These are phyloP conservation scores for Megaceryle alcyon DNA, from an alignment of 2,797 vertebrate genomes.

Conservation along the genomic window DNA sequence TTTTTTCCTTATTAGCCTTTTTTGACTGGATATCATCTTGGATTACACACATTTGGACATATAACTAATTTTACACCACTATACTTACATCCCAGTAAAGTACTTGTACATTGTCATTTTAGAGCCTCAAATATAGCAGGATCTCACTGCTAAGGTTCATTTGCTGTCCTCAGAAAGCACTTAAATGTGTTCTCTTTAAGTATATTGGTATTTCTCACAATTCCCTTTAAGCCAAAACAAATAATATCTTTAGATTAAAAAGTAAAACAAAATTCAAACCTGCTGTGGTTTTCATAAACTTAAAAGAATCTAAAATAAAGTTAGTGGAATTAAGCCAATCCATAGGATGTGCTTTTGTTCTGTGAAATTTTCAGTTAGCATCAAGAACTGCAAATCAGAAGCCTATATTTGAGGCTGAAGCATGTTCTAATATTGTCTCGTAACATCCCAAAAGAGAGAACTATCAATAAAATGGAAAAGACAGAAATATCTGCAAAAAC, in stretches of 20 bases:
- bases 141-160: slow-evolving; percentile 21
- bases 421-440: neutral
- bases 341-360: neutral
- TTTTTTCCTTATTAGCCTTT: neutral
- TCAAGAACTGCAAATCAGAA: neutral
- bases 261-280: slow-evolving; percentile 27
- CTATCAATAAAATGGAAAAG: neutral
- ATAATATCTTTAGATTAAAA: slow-evolving; percentile 29
- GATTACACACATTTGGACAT: neutral
- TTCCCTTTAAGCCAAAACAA: neutral
- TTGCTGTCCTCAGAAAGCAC: slow-evolving; percentile 29
- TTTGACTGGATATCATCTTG: neutral
- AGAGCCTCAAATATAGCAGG: neutral
- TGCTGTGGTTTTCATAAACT: neutral
- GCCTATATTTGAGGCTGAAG: neutral
- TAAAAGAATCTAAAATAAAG: neutral
- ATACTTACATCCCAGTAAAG: neutral
- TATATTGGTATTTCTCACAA: neutral
- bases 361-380: neutral
- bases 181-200: neutral
- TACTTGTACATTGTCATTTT: neutral
- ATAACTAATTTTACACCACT: neutral
- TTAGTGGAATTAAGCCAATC: neutral
- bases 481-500: neutral
- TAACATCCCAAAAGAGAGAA: neutral